Base-by-base conservation (phyloP, 1,140 invertebrate species). In the Drosophila pseudoobscura region DNA sequence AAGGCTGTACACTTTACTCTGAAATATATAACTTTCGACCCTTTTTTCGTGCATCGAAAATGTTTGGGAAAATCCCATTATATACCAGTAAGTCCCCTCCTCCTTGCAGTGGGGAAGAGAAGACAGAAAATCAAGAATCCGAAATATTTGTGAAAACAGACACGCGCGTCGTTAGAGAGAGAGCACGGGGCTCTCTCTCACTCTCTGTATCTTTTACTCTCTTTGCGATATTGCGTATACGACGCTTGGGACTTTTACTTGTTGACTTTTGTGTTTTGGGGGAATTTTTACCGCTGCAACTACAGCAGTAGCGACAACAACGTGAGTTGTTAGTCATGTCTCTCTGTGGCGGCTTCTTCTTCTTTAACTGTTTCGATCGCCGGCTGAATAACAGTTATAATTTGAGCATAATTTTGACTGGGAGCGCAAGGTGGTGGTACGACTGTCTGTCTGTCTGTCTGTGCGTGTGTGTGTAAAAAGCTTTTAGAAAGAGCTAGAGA, bases 371-470 rank as follows among this genome's bases (percentile, higher is more conserved):
- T 87, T 66, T 55, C 61, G 78, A 78, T 88, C 75, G 65, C 82
- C 82, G 82, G 82, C 82, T 66, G 55, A 78, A 87, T 69, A 85
- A 85, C 83, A 87, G 78, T 88, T 87, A 87, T 82, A 88, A 82
- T 82, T 75, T 78, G 78, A 87, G 73, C 75, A 84, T 80, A 63
- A 80, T 85, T 80, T 65, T 35, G 29, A 52, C 35, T 56, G 78
- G 47, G 78, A 78, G 68, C 57, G 57, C 55, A 70, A 65, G 54
- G 65, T 69, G 69, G 41, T 47, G 20, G 49, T 60, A 43, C 11
- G 8, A 43, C 31, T 35, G 9, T 39, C 11, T 5, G 35, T 39
- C 11, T 5, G 35, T 39, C 11, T 2, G 35, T 39, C 11, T 56
- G 43, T 8, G n/a, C 20, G 22, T n/a, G 13, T 49, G 45, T 64